Evolutionary conservation across 2,888 invertebrate species (phyloP).

Genomic region (Alviniconcha strummeri): DNA sequence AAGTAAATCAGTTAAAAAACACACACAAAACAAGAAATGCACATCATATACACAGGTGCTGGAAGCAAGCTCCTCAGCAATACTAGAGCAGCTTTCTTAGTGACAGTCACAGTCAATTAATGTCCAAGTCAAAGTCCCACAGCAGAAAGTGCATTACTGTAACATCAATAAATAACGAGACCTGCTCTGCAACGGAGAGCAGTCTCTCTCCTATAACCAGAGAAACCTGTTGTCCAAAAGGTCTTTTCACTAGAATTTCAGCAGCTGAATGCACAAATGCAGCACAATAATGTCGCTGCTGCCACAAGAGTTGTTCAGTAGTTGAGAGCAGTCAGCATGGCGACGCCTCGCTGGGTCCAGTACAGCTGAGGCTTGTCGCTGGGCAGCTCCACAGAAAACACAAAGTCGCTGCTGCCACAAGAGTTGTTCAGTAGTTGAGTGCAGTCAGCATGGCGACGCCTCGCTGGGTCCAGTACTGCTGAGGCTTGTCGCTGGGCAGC

Average conservation of each 20-base stretch:
- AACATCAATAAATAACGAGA: too few relatives aligned
- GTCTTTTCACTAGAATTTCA: too few relatives aligned
- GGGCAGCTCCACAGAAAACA: constrained; percentile 72
- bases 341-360: constrained; percentile 74
- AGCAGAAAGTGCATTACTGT: too few relatives aligned
- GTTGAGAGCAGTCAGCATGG: constrained; percentile 73
- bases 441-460: constrained; percentile 74
- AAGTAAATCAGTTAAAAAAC: neutral
- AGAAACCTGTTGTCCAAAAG: too few relatives aligned
- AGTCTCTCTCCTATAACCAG: too few relatives aligned
- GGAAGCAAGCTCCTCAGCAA: too few relatives aligned
- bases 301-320: constrained; percentile 62
- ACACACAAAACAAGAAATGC: neutral
- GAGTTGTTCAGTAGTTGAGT: constrained; percentile 68
- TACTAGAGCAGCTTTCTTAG: too few relatives aligned
- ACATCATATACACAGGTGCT: too few relatives aligned
- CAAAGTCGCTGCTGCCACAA: constrained; percentile 69
- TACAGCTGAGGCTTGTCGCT: constrained; percentile 69
- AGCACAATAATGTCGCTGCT: constrained; percentile 69
- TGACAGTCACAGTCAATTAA: too few relatives aligned
- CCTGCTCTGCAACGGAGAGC: too few relatives aligned
- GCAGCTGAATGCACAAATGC: constrained; percentile 10
- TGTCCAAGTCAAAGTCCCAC: too few relatives aligned
- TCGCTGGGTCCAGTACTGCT: constrained; percentile 73
- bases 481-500: constrained; percentile 68